Percentiles rank a stretch among this genome's conserved stretches.
phyloP scores from a whole-genome alignment of 2,888 invertebrate species.

The Drosophila putrida region DNA sequence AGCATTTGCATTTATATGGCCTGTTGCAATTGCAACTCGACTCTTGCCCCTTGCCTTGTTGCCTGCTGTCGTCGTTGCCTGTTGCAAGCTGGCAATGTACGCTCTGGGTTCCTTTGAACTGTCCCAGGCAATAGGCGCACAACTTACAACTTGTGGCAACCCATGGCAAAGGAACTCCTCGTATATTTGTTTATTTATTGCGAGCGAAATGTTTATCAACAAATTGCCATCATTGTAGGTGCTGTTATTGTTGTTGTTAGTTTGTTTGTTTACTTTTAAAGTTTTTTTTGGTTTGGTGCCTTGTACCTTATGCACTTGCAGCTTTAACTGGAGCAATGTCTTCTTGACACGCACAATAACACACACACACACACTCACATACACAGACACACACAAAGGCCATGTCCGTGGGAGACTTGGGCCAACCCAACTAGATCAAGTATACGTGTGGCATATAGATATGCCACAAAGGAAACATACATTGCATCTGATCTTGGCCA shows the following conservation, averaged over 20 bases:
- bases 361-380: constrained; percentile 46
- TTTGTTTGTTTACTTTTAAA: constrained; percentile 34
- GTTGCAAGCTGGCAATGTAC: constrained; percentile 16
- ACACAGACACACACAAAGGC: constrained; percentile 44
- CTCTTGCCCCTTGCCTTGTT: neutral
- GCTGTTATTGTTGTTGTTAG: constrained; percentile 52
- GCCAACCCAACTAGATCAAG: neutral
- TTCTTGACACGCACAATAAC: constrained; percentile 47
- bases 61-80: constrained; percentile 3
- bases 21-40: constrained; percentile 27
- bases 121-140: constrained; percentile 59
- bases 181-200: constrained; percentile 82
- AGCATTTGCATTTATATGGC: constrained; percentile 82
- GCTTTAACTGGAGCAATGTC: constrained; percentile 66
- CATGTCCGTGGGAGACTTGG: constrained; percentile 30
- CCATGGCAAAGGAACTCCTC: constrained; percentile 50
- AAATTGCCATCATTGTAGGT: constrained; percentile 82
- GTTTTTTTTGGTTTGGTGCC: constrained; percentile 7
- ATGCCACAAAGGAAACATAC: constrained; percentile 10
- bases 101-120: constrained; percentile 48
- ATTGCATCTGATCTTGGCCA: constrained; percentile 11
- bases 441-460: constrained; percentile 3
- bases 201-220: constrained; percentile 84
- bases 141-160: constrained; percentile 66
- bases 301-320: constrained; percentile 44